Evolutionary conservation across 2,888 invertebrate genomes (phyloP), one percentile per base, ranked within the genome.

Genomic region (Melinaea marsaeus): DNA sequence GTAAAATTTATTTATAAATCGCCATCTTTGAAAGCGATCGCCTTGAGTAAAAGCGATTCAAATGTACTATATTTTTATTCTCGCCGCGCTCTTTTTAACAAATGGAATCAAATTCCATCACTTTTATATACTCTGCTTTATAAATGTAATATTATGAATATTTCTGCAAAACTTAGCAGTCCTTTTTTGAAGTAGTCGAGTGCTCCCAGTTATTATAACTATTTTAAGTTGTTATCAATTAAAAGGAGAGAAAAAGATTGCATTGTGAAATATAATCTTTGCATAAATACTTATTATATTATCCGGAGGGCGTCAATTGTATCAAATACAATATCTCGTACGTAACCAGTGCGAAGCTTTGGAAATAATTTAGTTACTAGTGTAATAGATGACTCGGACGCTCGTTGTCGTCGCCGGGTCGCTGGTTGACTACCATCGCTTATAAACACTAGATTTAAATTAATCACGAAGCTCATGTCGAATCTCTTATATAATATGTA

Each of bases 191-290:
- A 68, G 58, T 68, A 69, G 64, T 70, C 63, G 68, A 70, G 68
- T 71, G 74, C 71, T 74, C 66, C 72, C 70, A 65, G 65, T 74
- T 69, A 70, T 72, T 65, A 70, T 65, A 72, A 71, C 80, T 80
- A 75, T 71, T 83, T 85, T 87, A 85, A 85, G 84, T 85, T 86
- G 79, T 85, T 85, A 81, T 83, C 78, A 77, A 84, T 75, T 77
- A 83, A 76, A 87, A 88, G 88, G 89, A 90, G 90, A 90, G 89
- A 89, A 88, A 83, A 90, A 90, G 90, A 90, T 90, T 89, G 88
- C 88, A 87, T 84, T 78, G 83, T 84, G 75, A 79, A 80, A 77
- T 51, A 73, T 82, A 80, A 83, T 84, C 84, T 85, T 85, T 87
- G 86, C 88, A 84, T 80, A 79, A 79, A 79, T 76, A 76, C 69